Conservation (phyloP, 2,888 invertebrate species). For the Ommatoiulus sabulosus region DNA sequence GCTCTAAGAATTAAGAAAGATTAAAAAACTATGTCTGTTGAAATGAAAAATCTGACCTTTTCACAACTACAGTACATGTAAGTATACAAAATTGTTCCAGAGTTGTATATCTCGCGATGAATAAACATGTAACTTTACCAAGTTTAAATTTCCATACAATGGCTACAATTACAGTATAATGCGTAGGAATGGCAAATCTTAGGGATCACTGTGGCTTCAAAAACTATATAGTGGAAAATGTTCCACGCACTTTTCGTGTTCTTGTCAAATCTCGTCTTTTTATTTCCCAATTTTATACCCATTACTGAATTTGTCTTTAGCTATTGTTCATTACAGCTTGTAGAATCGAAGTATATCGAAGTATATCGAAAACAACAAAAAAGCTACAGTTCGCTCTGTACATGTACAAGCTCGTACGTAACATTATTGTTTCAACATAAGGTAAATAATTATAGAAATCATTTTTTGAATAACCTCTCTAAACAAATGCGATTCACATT, state of each 20-base stretch:
- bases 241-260: not conserved
- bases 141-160: conserved; percentile 3
- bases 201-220: not conserved
- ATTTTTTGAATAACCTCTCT: no score
- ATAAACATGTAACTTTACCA: not conserved
- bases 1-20: not conserved
- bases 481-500: no score
- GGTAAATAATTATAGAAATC: no score
- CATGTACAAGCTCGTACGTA: no score
- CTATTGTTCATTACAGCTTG: not conserved
- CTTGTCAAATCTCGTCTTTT: not conserved
- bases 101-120: not conserved
- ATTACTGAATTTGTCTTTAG: not conserved
- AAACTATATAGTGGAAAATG: not conserved
- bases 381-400: no score
- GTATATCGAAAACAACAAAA: no score
- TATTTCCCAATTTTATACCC: not conserved
- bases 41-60: not conserved
- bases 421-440: no score
- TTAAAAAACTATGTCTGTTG: not conserved
- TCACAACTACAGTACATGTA: not conserved
- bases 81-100: not conserved
- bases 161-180: not conserved
- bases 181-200: not conserved
- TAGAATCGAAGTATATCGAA: no score